Evolutionary conservation across 2,113 vertebrate genomes (phyloP).

Genomic region (Syngnathoides biaculeatus): DNA sequence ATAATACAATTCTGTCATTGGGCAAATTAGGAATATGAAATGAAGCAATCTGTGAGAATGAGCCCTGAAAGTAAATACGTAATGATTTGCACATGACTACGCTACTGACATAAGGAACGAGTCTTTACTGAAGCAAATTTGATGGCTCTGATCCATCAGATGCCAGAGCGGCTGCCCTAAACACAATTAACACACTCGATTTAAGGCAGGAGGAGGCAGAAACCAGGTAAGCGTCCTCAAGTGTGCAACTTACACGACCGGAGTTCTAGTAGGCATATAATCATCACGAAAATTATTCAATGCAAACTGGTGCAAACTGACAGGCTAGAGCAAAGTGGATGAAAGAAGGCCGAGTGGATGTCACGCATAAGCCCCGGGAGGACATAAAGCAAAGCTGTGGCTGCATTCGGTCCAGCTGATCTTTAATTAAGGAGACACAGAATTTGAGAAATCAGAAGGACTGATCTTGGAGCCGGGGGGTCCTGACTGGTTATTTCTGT

Average conservation of each 20-base stretch:
- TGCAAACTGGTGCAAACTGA: slow-evolving; percentile 46
- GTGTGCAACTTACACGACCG: slow-evolving; percentile 29
- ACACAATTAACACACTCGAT: slow-evolving; percentile 24
- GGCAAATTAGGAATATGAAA: slow-evolving; percentile 67
- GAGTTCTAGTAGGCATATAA: slow-evolving; percentile 29
- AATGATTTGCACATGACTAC: slow-evolving; percentile 62
- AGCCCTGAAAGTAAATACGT: slow-evolving; percentile 57
- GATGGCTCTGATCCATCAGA: slow-evolving; percentile 42
- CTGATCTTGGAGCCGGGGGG: too few species aligned
- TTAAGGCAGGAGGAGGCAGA: slow-evolving; percentile 15
- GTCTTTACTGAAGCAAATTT: slow-evolving; percentile 31
- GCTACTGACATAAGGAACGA: slow-evolving; percentile 50
- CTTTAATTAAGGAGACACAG: slow-evolving; percentile 59
- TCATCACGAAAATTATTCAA: slow-evolving; percentile 54
- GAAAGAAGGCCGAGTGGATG: slow-evolving; percentile 51
- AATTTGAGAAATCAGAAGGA: too few species aligned
- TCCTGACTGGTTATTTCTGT: too few species aligned
- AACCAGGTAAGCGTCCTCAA: slow-evolving; percentile 32
- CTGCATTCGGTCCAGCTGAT: slow-evolving; percentile 58
- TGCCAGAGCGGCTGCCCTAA: slow-evolving; percentile 28
- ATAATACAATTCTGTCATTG: slow-evolving; percentile 58
- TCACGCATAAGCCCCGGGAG: slow-evolving; percentile 53
- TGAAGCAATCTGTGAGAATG: slow-evolving; percentile 62
- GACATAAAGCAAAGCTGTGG: slow-evolving; percentile 54
- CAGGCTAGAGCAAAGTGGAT: slow-evolving; percentile 59